These are phyloP conservation scores for Lacerta viridis DNA, from an alignment of 2,797 vertebrate species.

Conservation along the genomic window DNA sequence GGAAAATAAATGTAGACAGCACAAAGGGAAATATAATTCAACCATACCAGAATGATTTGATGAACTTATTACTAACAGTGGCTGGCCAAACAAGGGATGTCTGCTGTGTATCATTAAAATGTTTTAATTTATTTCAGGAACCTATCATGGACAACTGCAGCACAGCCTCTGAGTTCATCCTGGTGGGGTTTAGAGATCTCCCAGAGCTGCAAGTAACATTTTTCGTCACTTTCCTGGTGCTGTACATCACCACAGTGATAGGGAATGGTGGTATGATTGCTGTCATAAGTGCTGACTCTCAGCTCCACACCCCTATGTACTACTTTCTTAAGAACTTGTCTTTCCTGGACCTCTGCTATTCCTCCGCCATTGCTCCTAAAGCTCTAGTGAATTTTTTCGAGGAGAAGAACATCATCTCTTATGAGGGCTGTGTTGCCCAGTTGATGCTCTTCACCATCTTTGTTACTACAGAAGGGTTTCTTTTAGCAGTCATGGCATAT, in stretches of 20 bases:
- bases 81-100: not conserved
- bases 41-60: no score
- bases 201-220: constrained; percentile 50
- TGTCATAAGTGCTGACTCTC: constrained; percentile 52
- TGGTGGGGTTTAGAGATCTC: constrained; percentile 56
- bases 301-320: constrained; percentile 67
- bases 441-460: constrained; percentile 65
- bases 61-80: not conserved
- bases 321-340: constrained; percentile 64
- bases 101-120: not conserved
- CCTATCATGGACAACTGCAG: constrained; percentile 56
- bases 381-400: constrained; percentile 64
- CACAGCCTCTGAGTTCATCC: constrained; percentile 56
- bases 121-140: not conserved
- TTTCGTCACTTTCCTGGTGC: constrained; percentile 55
- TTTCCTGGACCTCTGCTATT: constrained; percentile 31
- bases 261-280: constrained; percentile 66
- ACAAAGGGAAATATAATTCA: no score
- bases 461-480: constrained; percentile 60
- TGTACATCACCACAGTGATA: constrained; percentile 54
- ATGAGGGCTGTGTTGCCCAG: constrained; percentile 53
- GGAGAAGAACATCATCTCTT: constrained; percentile 51
- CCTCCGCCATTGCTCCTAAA: constrained; percentile 59
- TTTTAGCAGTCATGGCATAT: constrained; percentile 71
- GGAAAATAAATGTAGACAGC: no score